Conservation (phyloP, 2,797 vertebrate genomes). For the Hyperoplus immaculatus region DNA sequence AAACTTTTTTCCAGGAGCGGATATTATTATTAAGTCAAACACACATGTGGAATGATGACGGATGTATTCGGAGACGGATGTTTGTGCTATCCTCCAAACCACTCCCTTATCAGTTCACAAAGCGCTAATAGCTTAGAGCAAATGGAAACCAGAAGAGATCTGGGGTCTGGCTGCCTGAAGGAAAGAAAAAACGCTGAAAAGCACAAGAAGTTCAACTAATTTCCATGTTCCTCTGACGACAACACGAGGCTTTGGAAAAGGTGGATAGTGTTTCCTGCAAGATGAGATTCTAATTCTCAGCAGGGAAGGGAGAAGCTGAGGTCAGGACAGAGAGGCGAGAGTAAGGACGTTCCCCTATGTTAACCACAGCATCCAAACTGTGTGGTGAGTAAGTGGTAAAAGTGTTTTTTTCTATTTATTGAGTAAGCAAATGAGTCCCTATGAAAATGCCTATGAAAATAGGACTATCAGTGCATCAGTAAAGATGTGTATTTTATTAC, state of each 20-base stretch:
- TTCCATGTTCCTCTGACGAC: slow-evolving; percentile 52
- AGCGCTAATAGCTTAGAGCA: slow-evolving; percentile 78
- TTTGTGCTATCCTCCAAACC: slow-evolving; percentile 73
- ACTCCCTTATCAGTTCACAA: slow-evolving; percentile 81
- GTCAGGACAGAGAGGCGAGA: slow-evolving; percentile 51
- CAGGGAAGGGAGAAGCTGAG: slow-evolving; percentile 45
- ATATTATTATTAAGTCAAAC: slow-evolving; percentile 73
- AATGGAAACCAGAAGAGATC: slow-evolving; percentile 83
- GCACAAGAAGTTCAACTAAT: slow-evolving; percentile 65
- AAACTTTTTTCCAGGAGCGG: slow-evolving; percentile 62
- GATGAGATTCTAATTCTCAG: slow-evolving; percentile 44
- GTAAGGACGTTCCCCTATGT: slow-evolving; percentile 43
- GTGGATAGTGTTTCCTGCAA: slow-evolving; percentile 66
- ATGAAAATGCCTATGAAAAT: no score
- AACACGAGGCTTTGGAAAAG: slow-evolving; percentile 42
- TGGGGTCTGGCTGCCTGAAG: slow-evolving; percentile 62
- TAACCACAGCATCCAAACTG: slow-evolving; percentile 4
- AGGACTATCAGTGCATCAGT: no score
- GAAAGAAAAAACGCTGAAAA: slow-evolving; percentile 60
- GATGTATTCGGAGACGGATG: slow-evolving; percentile 78
- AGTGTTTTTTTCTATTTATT: no score
- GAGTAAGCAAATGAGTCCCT: no score
- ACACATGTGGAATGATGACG: slow-evolving; percentile 72
- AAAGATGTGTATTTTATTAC: no score
- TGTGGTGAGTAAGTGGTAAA: no score